Evolutionary conservation across 2,888 invertebrate species (phyloP).

Genomic region (Merodon equestris): DNA sequence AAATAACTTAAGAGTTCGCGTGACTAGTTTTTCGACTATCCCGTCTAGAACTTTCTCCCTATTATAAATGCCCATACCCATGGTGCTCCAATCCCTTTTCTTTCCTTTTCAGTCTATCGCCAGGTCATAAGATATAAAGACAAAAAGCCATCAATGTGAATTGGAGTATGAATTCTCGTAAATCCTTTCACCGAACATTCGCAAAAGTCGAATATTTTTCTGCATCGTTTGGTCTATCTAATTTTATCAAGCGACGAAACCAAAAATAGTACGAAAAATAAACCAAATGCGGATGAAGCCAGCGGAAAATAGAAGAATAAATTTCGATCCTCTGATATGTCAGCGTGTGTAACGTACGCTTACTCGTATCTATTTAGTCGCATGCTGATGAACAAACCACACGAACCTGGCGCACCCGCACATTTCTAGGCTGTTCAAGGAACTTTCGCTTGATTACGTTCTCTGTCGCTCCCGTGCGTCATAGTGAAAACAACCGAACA

Average conservation of each 20-base stretch:
- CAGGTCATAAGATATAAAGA: background rate
- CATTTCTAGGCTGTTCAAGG: slow-evolving; percentile 5
- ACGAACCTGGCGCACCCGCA: slow-evolving; percentile 51
- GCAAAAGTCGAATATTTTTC: slow-evolving; percentile 22
- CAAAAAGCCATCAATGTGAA: background rate
- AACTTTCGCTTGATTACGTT: slow-evolving; percentile 46
- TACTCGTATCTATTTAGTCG: slow-evolving; percentile 36
- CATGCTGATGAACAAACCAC: slow-evolving; percentile 9
- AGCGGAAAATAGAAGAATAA: slow-evolving; percentile 31
- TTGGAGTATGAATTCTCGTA: slow-evolving; percentile 15
- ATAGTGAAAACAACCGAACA: slow-evolving; percentile 34
- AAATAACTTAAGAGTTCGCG: slow-evolving; percentile 43
- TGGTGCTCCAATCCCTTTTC: slow-evolving; percentile 10
- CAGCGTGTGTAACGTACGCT: background rate
- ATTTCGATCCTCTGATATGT: no score
- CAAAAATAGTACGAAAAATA: slow-evolving; percentile 44
- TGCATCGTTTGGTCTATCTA: slow-evolving; percentile 41
- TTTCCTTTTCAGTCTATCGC: background rate
- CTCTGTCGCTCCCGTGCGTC: slow-evolving; percentile 28
- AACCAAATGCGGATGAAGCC: no score
- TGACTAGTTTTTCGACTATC: slow-evolving; percentile 6
- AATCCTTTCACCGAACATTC: slow-evolving; percentile 16
- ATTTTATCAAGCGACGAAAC: slow-evolving; percentile 30
- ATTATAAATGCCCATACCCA: background rate
- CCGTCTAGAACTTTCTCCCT: slow-evolving; percentile 17